Percentiles rank a stretch among this genome's conserved stretches.
Conservation (phyloP, 2,888 invertebrate species). For the Incurvaria masculella region DNA sequence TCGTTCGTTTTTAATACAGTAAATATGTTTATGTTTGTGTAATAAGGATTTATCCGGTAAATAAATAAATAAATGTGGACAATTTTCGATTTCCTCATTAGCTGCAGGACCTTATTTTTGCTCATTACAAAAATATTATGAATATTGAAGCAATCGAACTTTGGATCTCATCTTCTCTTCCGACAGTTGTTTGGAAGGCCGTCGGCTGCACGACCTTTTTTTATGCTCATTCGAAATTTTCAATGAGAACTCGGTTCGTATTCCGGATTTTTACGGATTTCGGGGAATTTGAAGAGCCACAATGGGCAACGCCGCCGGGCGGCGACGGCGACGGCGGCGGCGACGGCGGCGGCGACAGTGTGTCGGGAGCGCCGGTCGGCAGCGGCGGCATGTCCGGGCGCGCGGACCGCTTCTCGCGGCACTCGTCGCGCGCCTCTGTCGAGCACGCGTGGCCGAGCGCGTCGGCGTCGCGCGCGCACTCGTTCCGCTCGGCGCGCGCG, state of each 20-base stretch:
- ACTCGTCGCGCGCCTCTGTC: slow-evolving; percentile 51
- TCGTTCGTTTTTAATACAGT: too few relatives aligned
- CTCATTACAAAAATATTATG: too few relatives aligned
- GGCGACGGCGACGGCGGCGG: not conserved
- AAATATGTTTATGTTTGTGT: too few relatives aligned
- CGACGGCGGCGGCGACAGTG: not conserved
- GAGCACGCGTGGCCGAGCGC: slow-evolving; percentile 40
- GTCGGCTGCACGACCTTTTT: not conserved
- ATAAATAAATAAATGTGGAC: too few relatives aligned
- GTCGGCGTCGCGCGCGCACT: slow-evolving; percentile 34
- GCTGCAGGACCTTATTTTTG: too few relatives aligned
- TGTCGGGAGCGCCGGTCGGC: slow-evolving; percentile 26
- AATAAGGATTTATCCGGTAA: too few relatives aligned
- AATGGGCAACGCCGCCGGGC: not conserved
- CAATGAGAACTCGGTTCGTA: not conserved
- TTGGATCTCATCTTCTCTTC: not conserved
- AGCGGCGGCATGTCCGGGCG: slow-evolving; percentile 54
- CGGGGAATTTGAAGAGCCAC: too few relatives aligned
- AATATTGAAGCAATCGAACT: too few relatives aligned
- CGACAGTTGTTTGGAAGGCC: too few relatives aligned
- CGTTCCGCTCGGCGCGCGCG: slow-evolving; percentile 46
- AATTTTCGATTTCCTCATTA: too few relatives aligned
- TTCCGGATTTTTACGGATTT: too few relatives aligned
- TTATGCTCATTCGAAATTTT: too few relatives aligned
- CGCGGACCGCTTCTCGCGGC: slow-evolving; percentile 47